Conservation (phyloP, 2,797 vertebrate genomes). For the Caiman crocodilus region DNA sequence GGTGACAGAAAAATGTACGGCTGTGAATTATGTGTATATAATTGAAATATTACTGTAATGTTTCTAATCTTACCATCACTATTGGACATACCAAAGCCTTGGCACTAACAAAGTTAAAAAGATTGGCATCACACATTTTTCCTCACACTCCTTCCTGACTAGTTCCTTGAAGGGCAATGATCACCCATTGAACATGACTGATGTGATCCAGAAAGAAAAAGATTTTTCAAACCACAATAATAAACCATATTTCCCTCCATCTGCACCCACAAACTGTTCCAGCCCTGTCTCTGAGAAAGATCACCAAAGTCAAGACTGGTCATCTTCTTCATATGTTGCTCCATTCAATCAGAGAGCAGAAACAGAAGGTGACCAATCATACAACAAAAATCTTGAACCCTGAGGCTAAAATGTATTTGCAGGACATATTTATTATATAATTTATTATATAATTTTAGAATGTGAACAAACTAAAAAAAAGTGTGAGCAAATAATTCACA, state of each 20-base stretch:
- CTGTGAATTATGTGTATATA: background rate
- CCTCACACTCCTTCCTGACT: slow-evolving; percentile 24
- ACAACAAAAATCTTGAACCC: background rate
- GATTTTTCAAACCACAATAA: slow-evolving; percentile 34
- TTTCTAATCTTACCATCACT: background rate
- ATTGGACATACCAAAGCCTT: slow-evolving; percentile 8
- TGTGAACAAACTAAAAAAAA: background rate
- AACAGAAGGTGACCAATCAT: background rate
- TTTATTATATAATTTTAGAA: background rate
- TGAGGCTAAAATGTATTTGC: background rate
- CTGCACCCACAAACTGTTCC: slow-evolving; percentile 30
- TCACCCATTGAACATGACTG: slow-evolving; percentile 30
- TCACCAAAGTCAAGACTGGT: slow-evolving; percentile 41
- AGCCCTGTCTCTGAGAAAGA: slow-evolving; percentile 38
- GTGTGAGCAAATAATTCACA: background rate
- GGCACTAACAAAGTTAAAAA: slow-evolving; percentile 59
- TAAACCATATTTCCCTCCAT: slow-evolving; percentile 36
- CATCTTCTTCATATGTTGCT: background rate
- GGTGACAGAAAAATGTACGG: background rate
- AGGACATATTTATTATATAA: background rate
- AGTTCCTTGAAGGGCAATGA: slow-evolving; percentile 63
- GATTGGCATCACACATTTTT: slow-evolving; percentile 48
- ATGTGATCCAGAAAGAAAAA: slow-evolving; percentile 55
- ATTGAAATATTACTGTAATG: background rate
- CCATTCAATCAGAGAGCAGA: background rate